Evolutionary conservation across 2,797 vertebrate species (phyloP).

Genomic region (Otolemur crassicaudatus): DNA sequence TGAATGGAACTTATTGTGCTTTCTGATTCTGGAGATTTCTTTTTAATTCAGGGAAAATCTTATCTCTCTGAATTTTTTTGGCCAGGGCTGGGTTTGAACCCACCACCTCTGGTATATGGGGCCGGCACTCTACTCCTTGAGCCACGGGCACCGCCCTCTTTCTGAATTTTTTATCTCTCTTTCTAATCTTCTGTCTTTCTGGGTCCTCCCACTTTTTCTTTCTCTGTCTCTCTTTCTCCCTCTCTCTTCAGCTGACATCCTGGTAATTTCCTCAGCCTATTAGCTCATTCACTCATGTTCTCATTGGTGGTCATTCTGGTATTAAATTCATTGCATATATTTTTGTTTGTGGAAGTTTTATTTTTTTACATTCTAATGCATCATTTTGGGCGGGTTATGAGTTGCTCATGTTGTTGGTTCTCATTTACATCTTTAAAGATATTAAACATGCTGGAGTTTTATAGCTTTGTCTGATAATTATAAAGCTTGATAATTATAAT

Average conservation of each 20-base stretch:
- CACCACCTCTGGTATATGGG: no score
- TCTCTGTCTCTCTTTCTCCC: neutral
- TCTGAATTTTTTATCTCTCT: neutral
- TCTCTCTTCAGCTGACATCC: neutral
- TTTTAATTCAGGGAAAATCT: neutral
- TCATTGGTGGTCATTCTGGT: neutral
- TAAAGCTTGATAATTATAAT: neutral
- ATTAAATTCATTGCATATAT: neutral
- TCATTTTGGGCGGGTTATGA: neutral
- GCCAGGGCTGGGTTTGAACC: no score
- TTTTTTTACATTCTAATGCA: neutral
- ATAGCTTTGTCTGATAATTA: conserved; percentile 13
- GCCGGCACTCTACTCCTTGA: no score
- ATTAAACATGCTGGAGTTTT: neutral
- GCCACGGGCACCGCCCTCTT: neutral
- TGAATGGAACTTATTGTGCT: neutral
- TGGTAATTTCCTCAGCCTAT: neutral
- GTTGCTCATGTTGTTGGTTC: neutral
- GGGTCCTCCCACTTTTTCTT: neutral
- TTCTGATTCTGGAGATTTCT: neutral
- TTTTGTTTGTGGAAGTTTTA: neutral
- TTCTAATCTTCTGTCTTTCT: neutral
- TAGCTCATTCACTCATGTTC: neutral
- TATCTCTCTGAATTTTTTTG: neutral
- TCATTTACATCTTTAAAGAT: neutral